A percentile compares a stretch with the other conserved stretches of the same genome.
Evolutionary conservation across 2,888 invertebrate genomes (phyloP).

Genomic region (Bibio marci): DNA sequence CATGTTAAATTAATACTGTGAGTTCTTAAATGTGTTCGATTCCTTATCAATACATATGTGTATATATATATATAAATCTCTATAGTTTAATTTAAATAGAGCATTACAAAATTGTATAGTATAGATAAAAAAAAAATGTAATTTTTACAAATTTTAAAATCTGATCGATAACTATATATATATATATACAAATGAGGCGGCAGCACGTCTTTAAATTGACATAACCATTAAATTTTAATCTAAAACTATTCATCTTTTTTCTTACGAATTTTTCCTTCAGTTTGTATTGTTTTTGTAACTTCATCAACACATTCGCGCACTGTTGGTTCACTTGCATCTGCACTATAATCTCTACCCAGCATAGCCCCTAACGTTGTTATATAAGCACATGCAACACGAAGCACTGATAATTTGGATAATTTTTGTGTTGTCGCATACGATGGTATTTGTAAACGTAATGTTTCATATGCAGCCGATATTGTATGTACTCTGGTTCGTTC

Average conservation of each 20-base stretch:
- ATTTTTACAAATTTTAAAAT: too few species aligned
- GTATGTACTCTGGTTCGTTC: conserved; percentile 88
- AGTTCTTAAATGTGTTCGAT: too few species aligned
- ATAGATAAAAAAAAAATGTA: too few species aligned
- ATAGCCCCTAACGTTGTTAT: conserved; percentile 50
- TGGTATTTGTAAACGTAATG: conserved; percentile 65
- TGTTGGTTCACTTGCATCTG: conserved; percentile 39
- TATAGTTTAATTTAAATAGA: too few species aligned
- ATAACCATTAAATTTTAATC: too few species aligned
- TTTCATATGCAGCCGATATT: conserved; percentile 90
- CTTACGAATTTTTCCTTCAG: conserved; percentile 75
- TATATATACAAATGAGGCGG: too few species aligned
- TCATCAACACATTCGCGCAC: conserved; percentile 53
- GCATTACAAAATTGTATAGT: too few species aligned
- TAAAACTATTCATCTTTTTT: conserved; percentile 61
- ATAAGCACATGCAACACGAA: conserved; percentile 86
- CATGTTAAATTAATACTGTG: too few species aligned
- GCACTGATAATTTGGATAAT: conserved; percentile 78
- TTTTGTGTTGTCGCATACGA: conserved; percentile 88
- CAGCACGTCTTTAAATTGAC: too few species aligned
- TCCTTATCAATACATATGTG: too few species aligned
- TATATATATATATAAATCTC: too few species aligned
- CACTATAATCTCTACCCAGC: conserved; percentile 42
- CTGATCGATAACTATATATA: too few species aligned
- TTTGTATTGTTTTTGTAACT: conserved; percentile 83